phyloP scores from a whole-genome alignment of 2,888 invertebrate species.

The Eustalomyia histrio region DNA sequence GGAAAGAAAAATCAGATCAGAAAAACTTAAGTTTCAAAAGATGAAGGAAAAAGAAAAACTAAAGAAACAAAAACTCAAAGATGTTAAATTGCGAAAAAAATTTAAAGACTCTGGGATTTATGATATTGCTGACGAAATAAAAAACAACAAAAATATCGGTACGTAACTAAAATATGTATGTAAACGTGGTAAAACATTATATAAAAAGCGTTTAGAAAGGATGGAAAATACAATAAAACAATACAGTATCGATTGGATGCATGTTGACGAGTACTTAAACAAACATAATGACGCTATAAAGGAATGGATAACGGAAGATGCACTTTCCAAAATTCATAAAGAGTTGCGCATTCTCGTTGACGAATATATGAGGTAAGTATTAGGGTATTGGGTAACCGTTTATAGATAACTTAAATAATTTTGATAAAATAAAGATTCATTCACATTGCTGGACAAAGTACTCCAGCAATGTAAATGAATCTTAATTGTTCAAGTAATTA shows the following conservation, averaged over 20 bases:
- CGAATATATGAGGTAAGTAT: constrained; percentile 77
- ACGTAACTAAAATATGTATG: constrained; percentile 22
- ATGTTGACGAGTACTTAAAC: constrained; percentile 77
- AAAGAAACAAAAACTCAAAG: constrained; percentile 69
- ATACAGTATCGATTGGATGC: constrained; percentile 75
- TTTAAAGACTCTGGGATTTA: constrained; percentile 70
- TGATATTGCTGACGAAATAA: constrained; percentile 71
- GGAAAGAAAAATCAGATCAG: constrained; percentile 73
- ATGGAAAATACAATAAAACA: constrained; percentile 72
- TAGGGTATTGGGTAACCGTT: not conserved
- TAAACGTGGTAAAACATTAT: not conserved
- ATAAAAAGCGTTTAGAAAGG: constrained; percentile 62
- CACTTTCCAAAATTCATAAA: constrained; percentile 80
- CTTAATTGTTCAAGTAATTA: too few relatives aligned
- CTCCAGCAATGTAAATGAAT: too few relatives aligned
- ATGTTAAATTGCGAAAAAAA: constrained; percentile 72
- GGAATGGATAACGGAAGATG: constrained; percentile 79
- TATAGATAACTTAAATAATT: too few relatives aligned
- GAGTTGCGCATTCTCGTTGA: constrained; percentile 81
- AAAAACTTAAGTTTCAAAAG: constrained; percentile 67
- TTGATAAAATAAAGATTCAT: too few relatives aligned
- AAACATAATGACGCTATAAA: constrained; percentile 74
- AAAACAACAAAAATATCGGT: constrained; percentile 72
- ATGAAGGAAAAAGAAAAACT: constrained; percentile 71
- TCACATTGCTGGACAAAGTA: too few relatives aligned